These are phyloP conservation scores for Gulo gulo DNA, from an alignment of 2,113 vertebrate species.

Conservation along the genomic window DNA sequence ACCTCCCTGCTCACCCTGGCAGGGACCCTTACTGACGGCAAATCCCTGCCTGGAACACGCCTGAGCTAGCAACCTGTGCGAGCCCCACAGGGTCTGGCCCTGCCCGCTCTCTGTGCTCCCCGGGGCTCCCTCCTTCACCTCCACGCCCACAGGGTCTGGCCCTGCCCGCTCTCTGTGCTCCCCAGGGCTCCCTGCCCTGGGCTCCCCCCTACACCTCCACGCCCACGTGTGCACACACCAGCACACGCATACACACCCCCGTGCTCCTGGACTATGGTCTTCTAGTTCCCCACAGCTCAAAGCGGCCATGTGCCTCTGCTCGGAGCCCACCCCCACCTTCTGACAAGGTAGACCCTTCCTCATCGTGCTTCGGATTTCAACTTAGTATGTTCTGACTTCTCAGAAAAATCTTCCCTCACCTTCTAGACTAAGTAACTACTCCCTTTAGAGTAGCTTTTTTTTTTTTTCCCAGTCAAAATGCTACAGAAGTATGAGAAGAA, in stretches of 20 bases:
- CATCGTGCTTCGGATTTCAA: neutral
- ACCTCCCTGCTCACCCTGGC: neutral
- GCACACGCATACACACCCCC: accelerated
- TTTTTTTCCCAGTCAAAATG: neutral
- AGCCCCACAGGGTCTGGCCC: neutral
- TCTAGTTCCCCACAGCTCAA: neutral
- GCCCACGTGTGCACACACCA: neutral
- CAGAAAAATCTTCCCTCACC: neutral
- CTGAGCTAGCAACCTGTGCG: too few species aligned
- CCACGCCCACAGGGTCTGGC: accelerated
- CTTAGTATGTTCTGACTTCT: neutral
- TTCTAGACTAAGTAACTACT: neutral
- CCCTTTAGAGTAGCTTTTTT: neutral
- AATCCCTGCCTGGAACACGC: neutral
- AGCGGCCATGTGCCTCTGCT: accelerated
- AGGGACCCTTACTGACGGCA: neutral
- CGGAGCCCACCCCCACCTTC: too few species aligned
- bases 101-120: neutral
- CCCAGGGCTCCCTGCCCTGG: neutral
- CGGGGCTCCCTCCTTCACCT: neutral
- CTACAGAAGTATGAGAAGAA: neutral
- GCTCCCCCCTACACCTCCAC: too few species aligned
- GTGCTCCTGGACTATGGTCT: neutral
- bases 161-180: too few species aligned
- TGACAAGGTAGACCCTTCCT: neutral